phyloP scores from a whole-genome alignment of 2,888 invertebrate species.

The Baccha elongata region DNA sequence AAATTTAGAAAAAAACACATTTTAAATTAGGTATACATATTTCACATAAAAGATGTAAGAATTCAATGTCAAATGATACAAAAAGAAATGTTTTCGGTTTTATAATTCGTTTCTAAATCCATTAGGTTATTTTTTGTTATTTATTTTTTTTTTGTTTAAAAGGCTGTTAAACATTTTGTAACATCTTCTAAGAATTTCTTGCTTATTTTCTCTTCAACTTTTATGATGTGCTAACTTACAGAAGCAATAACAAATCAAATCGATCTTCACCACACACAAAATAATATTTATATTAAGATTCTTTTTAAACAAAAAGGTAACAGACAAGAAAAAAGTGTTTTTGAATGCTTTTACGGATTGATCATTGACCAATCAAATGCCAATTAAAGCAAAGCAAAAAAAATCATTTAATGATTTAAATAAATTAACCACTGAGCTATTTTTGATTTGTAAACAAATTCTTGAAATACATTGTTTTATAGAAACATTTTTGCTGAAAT shows the following conservation, averaged over 20 bases:
- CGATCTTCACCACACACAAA: constrained; percentile 63
- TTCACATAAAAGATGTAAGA: no score
- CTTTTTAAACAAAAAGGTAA: constrained; percentile 8
- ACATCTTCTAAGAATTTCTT: constrained; percentile 46
- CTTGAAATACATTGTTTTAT: neutral
- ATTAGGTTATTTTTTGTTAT: neutral
- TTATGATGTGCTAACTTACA: constrained; percentile 59
- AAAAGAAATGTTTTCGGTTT: neutral
- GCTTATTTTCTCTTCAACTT: constrained; percentile 39
- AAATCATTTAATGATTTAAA: constrained; percentile 44
- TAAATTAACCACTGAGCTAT: constrained; percentile 50
- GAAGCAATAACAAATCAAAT: constrained; percentile 63
- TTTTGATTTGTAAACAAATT: constrained; percentile 51
- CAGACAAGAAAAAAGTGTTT: constrained; percentile 8
- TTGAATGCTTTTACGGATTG: constrained; percentile 50
- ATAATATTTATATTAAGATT: constrained; percentile 63
- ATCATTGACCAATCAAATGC: constrained; percentile 69
- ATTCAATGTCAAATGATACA: neutral
- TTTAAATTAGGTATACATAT: no score
- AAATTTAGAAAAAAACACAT: constrained; percentile 16
- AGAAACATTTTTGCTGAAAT: constrained; percentile 25
- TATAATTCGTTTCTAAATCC: no score
- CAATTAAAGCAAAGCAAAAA: constrained; percentile 38
- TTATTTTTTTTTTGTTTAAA: neutral
- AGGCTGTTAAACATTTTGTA: constrained; percentile 43